Evolutionary conservation across 2,888 invertebrate genomes (phyloP).

Genomic region (Neuroscelio doddi): DNA sequence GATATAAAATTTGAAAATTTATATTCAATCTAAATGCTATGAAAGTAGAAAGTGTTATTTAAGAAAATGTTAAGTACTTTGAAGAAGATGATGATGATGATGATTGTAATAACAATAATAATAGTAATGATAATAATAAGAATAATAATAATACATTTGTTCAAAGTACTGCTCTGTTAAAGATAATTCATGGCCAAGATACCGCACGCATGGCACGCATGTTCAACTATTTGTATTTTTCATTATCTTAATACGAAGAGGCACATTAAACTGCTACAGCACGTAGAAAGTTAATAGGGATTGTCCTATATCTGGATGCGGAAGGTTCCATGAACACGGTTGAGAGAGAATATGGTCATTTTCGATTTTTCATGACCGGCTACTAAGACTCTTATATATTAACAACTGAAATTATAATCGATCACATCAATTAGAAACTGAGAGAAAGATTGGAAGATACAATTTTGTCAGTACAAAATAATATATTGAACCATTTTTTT

Average conservation of each 20-base stretch:
- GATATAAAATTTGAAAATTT: too few relatives aligned
- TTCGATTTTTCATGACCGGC: conserved; percentile 23
- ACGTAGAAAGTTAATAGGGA: conserved; percentile 70
- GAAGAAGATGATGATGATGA: too few relatives aligned
- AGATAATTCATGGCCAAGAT: conserved; percentile 27
- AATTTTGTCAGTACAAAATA: too few relatives aligned
- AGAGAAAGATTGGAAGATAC: too few relatives aligned
- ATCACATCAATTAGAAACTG: too few relatives aligned
- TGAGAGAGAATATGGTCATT: conserved; percentile 33
- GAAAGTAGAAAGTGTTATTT: too few relatives aligned
- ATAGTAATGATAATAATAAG: too few relatives aligned
- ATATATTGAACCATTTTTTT: too few relatives aligned
- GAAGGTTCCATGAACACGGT: conserved; percentile 29
- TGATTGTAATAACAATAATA: too few relatives aligned
- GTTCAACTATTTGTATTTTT: conserved; percentile 71
- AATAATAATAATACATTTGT: conserved; percentile 23
- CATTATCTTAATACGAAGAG: conserved; percentile 70
- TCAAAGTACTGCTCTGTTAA: neutral
- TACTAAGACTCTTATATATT: neutral
- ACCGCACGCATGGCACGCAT: conserved; percentile 58
- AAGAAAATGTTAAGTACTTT: too few relatives aligned
- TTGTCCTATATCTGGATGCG: conserved; percentile 49
- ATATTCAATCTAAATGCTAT: too few relatives aligned
- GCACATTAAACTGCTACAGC: conserved; percentile 67
- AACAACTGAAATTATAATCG: too few relatives aligned